Base-by-base conservation (phyloP, 2,113 vertebrate genomes). In the Barbus barbus region DNA sequence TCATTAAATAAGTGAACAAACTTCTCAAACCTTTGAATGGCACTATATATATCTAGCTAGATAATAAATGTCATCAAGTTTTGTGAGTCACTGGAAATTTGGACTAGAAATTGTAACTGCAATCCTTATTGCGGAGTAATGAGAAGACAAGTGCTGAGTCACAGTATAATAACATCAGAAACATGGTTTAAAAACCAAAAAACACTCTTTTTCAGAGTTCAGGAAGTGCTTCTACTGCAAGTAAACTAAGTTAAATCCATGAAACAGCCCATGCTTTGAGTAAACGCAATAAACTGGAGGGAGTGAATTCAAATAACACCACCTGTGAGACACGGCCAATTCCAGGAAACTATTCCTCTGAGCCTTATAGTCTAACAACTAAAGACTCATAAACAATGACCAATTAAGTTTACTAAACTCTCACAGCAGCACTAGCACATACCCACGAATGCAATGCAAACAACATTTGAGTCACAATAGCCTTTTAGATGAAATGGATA, bases 341-440 rank as follows among this genome's bases (percentile, higher is more conserved):
- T 79, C 36, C n/a, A 18, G 56, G 77, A 58, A 78, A 78, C 77
- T 20, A 8, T 46, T 79, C 77, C 58, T 26, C 11, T n/a, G 48
- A 58, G 75, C 13, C 46, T 36, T 72, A 72, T 24, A 24, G 6
- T 22, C 61, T 73, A 48, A 74, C 77, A 74, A 77, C 74, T 36
- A 58, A 51, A 75, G n/a, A 75, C 73, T 20, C 44, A 51, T 75
- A 75, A 75, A 75, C 73, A 75, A 51, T 51, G 16, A 22, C 44
- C 8, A 75, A 51, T 76, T 22, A 77, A 56, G 28, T 36, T 36
- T 31, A 28, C 16, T 31, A 9, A 56, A 77, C 74, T 56, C 11
- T 24, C 22, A n/a, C 8, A 8, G 33, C 36, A 41, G 36, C 22
- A 61, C 7, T 0, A 38, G 31, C 41, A 24, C n/a, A 61, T 78